These are phyloP conservation scores for Adrianichthys oophorus DNA, from an alignment of 2,797 vertebrate species.

Conservation along the genomic window DNA sequence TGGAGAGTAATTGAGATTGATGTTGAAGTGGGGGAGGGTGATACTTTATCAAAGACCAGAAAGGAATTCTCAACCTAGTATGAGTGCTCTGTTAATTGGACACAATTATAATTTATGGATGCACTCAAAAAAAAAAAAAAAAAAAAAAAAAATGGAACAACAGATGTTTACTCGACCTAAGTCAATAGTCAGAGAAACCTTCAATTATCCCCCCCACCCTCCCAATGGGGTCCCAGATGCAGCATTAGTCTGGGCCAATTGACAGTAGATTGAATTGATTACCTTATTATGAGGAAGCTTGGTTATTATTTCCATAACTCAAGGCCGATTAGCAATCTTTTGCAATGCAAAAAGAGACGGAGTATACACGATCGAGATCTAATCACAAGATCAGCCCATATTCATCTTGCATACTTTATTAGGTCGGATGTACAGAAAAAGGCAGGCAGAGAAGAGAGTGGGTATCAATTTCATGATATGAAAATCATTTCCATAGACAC, in stretches of 20 bases:
- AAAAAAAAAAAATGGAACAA: conserved; percentile 72
- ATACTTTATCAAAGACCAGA: conserved; percentile 45
- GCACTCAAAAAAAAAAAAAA: conserved; percentile 57
- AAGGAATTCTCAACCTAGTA: conserved; percentile 46
- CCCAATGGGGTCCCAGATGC: conserved; percentile 60
- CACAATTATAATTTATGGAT: conserved; percentile 71
- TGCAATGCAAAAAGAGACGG: conserved; percentile 56
- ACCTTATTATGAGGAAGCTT: conserved; percentile 81
- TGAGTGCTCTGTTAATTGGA: conserved; percentile 58
- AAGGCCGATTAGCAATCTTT: conserved; percentile 71
- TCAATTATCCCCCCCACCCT: conserved; percentile 63
- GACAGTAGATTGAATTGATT: conserved; percentile 81
- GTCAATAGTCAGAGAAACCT: conserved; percentile 74
- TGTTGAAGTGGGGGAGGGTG: conserved; percentile 15
- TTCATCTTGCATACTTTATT: conserved; percentile 72
- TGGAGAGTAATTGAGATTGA: conserved; percentile 39
- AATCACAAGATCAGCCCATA: conserved; percentile 64
- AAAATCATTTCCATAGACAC: conserved; percentile 67
- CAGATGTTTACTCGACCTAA: conserved; percentile 76
- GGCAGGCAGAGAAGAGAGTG: conserved; percentile 52
- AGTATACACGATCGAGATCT: conserved; percentile 68
- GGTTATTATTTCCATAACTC: conserved; percentile 84
- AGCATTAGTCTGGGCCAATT: conserved; percentile 73
- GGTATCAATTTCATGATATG: conserved; percentile 64
- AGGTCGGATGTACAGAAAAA: conserved; percentile 62